Evolutionary conservation across 2,113 vertebrate genomes (phyloP), one percentile per base, ranked within the genome.

Genomic region (Anas platyrhynchos): DNA sequence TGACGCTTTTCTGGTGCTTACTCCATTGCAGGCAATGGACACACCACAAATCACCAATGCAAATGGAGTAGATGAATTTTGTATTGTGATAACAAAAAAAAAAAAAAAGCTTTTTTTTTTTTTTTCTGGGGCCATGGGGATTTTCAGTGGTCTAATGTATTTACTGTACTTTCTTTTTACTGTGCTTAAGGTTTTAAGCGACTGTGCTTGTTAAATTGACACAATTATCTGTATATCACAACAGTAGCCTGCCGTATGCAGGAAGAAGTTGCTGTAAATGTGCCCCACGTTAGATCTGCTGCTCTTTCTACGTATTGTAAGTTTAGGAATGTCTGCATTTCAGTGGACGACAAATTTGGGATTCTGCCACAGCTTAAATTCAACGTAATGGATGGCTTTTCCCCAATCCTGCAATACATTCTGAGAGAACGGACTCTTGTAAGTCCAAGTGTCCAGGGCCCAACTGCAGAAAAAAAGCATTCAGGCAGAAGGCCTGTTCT

Each of bases 11-110:
- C 91, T 95, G 95, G 93, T 97, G 95, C 94, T 94, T 61, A 26
- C 91, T 96, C 96, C 96, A 95, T 61, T 97, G 97, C 96, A 94
- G 97, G 97, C 96, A 91, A 63, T 46, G 73, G 95, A 76, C 89
- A 66, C 96, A 95, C 94, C 88, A 96, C 82, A 95, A 96, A 79
- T 68, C 90, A 95, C 90, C 91, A 86, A 31, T 85, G 86, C 85
- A 93, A 94, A 87, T 43, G 29, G 83, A 86, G 84, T 44, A 83
- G 61, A 72, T 91, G 20, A 78, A 58, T 96, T 97, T 97, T 96
- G 54, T 95, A 96, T 92, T 15, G 56, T 54, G 66, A 56, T 89
- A 67, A 78, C 72, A 86, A 91, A 48, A 44, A 67, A 34, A 44
- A 67, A 34, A 34, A 34, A 34, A 34, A 34, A 34, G 34, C 34